Evolutionary conservation across 2,113 vertebrate genomes (phyloP).

Genomic region (Corythornis cristatus): DNA sequence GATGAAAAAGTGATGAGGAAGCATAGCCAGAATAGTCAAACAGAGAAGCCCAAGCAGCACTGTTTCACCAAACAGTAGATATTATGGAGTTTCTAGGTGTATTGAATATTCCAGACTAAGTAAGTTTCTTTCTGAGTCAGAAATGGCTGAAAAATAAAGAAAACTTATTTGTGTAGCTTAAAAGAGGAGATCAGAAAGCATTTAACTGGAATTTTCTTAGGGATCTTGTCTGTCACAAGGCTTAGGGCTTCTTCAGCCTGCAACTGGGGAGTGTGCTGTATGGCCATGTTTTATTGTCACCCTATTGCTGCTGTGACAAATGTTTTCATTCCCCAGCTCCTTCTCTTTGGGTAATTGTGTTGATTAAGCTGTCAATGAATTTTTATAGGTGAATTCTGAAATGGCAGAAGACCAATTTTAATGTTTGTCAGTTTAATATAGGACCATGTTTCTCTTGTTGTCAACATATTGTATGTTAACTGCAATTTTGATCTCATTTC

Average conservation of each 20-base stretch:
- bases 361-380: not conserved
- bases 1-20: not conserved
- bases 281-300: not conserved
- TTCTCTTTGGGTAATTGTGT: not conserved
- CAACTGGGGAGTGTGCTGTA: not conserved
- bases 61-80: not conserved
- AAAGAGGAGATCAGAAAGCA: not conserved
- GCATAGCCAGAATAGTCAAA: not conserved
- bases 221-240: not conserved
- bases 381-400: not conserved
- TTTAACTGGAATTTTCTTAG: not conserved
- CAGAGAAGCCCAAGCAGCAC: no score
- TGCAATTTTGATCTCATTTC: not conserved
- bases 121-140: not conserved
- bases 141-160: not conserved
- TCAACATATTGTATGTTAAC: not conserved
- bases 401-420: not conserved
- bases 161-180: not conserved
- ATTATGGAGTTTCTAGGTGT: not conserved
- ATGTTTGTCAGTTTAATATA: not conserved
- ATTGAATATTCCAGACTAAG: not conserved
- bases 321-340: not conserved
- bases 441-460: not conserved
- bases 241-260: not conserved
- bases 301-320: not conserved